Conservation (phyloP, 1,140 invertebrate species). For the Heliothis subflexa region DNA sequence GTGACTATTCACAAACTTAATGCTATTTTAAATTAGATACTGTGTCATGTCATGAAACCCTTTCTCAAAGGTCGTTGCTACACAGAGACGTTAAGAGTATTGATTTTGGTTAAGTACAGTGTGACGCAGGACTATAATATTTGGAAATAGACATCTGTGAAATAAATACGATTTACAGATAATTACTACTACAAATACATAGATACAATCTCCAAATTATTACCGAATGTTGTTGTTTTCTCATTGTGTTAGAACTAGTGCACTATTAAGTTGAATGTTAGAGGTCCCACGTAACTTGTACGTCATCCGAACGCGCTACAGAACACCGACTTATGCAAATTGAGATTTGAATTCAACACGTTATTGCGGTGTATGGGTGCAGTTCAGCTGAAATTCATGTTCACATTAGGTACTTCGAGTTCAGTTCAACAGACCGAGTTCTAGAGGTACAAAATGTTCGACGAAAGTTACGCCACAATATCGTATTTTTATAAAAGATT, state of each 20-base stretch:
- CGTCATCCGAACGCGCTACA: neutral
- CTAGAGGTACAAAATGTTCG: neutral
- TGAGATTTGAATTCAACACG: conserved; percentile 34
- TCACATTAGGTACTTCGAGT: neutral
- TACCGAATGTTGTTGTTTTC: no score
- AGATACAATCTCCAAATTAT: no score
- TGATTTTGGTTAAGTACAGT: no score
- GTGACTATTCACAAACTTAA: neutral
- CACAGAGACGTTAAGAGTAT: no score
- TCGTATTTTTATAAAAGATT: no score
- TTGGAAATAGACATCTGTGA: no score
- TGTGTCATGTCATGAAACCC: no score
- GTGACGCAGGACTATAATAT: no score
- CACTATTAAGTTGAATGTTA: neutral
- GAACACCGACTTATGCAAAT: conserved; percentile 36
- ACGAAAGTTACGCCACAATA: neutral
- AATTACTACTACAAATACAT: no score
- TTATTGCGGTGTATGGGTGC: conserved; percentile 24
- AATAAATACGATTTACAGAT: no score
- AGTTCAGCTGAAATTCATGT: conserved; percentile 10
- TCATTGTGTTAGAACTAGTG: neutral
- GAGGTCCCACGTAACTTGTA: conserved; percentile 9
- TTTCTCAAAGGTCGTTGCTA: no score
- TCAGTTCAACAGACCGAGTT: neutral
- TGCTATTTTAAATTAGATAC: no score